phyloP scores from a whole-genome alignment of 2,888 invertebrate species.

The Altica lythri region DNA sequence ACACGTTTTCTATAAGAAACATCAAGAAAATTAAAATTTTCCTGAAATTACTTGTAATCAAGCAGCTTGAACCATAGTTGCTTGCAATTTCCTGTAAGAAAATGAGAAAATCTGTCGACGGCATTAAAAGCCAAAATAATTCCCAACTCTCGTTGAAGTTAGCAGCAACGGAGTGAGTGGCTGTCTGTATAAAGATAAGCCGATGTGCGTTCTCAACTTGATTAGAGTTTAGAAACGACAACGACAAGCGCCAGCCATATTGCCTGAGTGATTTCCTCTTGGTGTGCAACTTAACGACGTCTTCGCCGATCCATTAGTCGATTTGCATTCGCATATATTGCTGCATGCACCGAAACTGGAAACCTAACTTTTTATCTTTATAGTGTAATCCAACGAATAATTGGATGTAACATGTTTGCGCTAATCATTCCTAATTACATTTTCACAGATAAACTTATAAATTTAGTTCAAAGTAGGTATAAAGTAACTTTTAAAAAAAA shows the following conservation, averaged over 20 bases:
- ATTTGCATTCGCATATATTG: slow-evolving; percentile 26
- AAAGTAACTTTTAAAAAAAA: too few relatives aligned
- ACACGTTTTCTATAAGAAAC: slow-evolving; percentile 18
- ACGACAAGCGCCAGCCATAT: slow-evolving; percentile 22
- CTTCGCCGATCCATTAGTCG: slow-evolving; percentile 28
- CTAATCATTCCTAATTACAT: too few relatives aligned
- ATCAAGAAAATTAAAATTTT: slow-evolving; percentile 23
- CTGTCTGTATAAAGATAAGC: slow-evolving; percentile 31
- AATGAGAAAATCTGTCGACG: slow-evolving; percentile 32
- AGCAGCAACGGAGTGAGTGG: slow-evolving; percentile 23
- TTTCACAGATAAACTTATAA: too few relatives aligned
- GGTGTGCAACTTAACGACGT: slow-evolving; percentile 25
- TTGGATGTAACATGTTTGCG: not conserved
- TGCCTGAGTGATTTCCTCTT: slow-evolving; percentile 26
- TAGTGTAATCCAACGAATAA: not conserved
- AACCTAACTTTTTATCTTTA: slow-evolving; percentile 12
- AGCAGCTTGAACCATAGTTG: slow-evolving; percentile 25
- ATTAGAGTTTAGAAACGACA: slow-evolving; percentile 25
- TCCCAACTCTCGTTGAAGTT: slow-evolving; percentile 30
- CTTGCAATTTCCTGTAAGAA: slow-evolving; percentile 32
- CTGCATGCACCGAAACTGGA: slow-evolving; percentile 4
- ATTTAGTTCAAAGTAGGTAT: too few relatives aligned
- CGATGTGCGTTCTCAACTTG: slow-evolving; percentile 31
- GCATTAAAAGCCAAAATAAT: slow-evolving; percentile 32
- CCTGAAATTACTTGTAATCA: slow-evolving; percentile 24